Percentiles rank a stretch among this genome's conserved stretches.
These are phyloP conservation scores for Eristalis tenax DNA, from an alignment of 2,888 invertebrate species.

Conservation along the genomic window DNA sequence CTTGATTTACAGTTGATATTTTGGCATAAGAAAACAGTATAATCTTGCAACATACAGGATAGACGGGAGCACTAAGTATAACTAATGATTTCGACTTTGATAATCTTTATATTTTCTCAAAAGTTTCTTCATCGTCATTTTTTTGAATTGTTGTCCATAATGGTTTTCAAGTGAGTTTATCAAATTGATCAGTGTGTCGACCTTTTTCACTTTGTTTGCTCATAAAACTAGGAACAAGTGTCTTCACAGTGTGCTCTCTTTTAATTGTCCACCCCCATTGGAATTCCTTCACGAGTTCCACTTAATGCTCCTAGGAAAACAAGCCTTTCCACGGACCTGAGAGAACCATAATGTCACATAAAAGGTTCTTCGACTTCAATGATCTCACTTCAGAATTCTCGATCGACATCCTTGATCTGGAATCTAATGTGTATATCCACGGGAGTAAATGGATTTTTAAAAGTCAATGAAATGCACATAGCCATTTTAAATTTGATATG, in stretches of 20 bases:
- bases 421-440: background rate
- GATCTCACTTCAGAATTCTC: background rate
- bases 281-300: slow-evolving; percentile 1
- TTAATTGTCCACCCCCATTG: background rate
- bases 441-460: background rate
- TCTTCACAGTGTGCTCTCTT: background rate
- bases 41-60: no score
- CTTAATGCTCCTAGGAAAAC: slow-evolving; percentile 8
- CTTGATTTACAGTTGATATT: no score
- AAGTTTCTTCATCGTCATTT: background rate
- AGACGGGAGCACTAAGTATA: no score
- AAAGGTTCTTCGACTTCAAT: background rate
- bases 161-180: slow-evolving; percentile 1
- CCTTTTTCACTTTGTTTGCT: background rate
- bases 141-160: background rate
- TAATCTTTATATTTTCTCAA: background rate
- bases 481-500: no score
- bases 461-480: background rate
- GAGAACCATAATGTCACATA: background rate
- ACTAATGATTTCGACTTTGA: no score
- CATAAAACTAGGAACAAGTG: background rate
- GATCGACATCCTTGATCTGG: background rate
- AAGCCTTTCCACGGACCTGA: background rate
- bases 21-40: no score
- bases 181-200: background rate